phyloP scores from a whole-genome alignment of 2,797 vertebrate species.

The Pachyuromys duprasi region DNA sequence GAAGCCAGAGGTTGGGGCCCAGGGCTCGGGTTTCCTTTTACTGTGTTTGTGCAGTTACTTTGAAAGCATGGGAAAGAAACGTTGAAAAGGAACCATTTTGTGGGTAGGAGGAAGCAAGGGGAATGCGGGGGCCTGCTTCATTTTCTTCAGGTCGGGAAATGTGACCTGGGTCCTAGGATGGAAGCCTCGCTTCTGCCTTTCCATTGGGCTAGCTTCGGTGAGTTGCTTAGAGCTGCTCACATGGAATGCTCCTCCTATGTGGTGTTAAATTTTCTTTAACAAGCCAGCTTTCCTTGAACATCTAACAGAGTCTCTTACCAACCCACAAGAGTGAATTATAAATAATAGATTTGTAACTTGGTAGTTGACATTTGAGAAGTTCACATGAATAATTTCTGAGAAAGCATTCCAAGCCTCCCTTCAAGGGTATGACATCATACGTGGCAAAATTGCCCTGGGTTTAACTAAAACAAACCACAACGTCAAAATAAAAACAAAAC shows the following conservation, averaged over 20 bases:
- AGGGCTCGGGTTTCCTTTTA: background rate
- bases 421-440: background rate
- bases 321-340: background rate
- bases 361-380: background rate
- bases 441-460: background rate
- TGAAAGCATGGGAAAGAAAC: background rate
- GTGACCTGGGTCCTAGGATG: background rate
- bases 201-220: fast-evolving
- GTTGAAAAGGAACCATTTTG: background rate
- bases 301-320: background rate
- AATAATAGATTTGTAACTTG: background rate
- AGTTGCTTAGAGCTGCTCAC: background rate
- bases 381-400: constrained; percentile 33
- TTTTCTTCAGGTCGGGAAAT: background rate
- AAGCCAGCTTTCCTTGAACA: background rate
- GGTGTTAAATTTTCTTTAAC: background rate
- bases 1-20: background rate
- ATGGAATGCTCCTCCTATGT: background rate
- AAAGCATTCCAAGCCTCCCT: background rate
- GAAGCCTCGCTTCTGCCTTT: background rate
- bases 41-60: background rate
- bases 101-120: background rate
- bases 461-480: background rate
- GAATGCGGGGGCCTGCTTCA: background rate
- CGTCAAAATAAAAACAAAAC: too few relatives aligned